Evolutionary conservation across 2,113 vertebrate genomes (phyloP).

Genomic region (Campylomormyrus numenius): DNA sequence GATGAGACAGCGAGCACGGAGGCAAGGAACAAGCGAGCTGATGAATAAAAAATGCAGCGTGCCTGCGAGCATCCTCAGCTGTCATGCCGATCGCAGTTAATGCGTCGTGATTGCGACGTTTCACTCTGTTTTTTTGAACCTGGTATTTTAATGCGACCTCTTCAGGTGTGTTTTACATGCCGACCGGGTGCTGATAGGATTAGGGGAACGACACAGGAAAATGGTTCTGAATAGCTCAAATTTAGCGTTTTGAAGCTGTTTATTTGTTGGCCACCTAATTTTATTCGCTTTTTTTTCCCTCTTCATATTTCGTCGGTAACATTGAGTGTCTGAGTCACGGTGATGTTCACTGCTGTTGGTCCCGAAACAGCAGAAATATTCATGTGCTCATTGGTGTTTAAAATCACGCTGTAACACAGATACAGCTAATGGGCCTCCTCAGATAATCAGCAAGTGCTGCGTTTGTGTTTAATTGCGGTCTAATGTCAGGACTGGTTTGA

Average conservation of each 20-base stretch:
- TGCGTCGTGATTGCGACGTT: background rate
- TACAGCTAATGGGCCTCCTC: background rate
- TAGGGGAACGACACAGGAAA: background rate
- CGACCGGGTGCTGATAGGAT: background rate
- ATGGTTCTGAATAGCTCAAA: background rate
- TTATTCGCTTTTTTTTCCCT: background rate
- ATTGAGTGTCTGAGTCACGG: background rate
- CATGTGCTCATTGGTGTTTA: background rate
- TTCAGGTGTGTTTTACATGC: background rate
- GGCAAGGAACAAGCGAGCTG: background rate
- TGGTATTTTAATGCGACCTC: background rate
- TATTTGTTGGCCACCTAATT: background rate
- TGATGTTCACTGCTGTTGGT: background rate
- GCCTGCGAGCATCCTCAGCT: background rate
- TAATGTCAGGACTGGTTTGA: background rate
- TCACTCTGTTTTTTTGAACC: background rate
- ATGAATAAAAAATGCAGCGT: background rate
- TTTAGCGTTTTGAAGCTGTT: background rate
- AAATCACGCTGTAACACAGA: background rate
- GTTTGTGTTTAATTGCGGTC: background rate
- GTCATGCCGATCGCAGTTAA: background rate
- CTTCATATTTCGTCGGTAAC: background rate
- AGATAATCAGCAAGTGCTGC: background rate
- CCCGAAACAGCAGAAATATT: background rate
- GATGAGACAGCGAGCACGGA: background rate